Conservation (phyloP, 2,113 vertebrate species). For the Mionectes macconnelli region DNA sequence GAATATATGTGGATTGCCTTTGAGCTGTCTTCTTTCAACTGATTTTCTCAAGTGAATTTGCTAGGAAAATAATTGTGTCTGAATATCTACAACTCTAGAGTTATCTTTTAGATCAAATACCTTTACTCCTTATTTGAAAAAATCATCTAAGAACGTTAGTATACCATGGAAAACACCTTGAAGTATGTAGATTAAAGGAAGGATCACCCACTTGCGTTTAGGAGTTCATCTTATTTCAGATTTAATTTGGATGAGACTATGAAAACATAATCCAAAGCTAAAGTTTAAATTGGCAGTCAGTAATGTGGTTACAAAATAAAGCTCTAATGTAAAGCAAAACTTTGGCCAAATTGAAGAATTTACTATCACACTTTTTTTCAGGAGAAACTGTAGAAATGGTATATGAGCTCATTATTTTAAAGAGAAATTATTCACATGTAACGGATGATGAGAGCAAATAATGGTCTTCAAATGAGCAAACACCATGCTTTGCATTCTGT, state of each 20-base stretch:
- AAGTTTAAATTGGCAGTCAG: neutral
- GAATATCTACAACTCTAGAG: neutral
- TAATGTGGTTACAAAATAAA: neutral
- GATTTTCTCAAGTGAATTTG: neutral
- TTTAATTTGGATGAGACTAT: neutral
- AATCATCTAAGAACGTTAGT: neutral
- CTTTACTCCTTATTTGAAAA: neutral
- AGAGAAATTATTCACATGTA: neutral
- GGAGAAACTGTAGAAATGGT: neutral
- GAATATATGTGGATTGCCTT: neutral
- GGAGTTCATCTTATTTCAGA: neutral
- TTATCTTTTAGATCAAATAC: neutral
- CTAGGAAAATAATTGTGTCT: neutral
- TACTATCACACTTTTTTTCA: neutral
- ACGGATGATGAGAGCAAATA: neutral
- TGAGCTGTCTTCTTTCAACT: neutral
- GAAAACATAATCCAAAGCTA: neutral
- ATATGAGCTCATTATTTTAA: neutral
- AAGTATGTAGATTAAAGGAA: neutral
- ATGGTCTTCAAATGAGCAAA: neutral
- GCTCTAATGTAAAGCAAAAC: neutral
- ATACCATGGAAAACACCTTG: neutral
- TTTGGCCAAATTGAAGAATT: neutral
- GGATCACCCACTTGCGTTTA: neutral
- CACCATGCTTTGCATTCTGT: neutral